These are phyloP conservation scores for Lathronympha strigana DNA, from an alignment of 2,888 invertebrate species.

Conservation along the genomic window DNA sequence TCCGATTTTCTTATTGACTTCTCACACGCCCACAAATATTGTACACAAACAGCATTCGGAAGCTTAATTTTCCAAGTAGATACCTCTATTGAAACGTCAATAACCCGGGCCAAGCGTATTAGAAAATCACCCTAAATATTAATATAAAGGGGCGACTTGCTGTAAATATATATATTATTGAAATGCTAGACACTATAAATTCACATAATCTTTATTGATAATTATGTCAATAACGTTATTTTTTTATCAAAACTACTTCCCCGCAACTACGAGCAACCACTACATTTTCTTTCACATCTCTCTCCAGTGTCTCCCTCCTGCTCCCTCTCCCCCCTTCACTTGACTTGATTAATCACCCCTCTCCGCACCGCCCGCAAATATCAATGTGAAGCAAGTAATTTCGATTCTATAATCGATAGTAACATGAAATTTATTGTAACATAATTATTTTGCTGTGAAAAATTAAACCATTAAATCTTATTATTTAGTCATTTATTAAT, in stretches of 20 bases:
- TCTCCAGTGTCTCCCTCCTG: constrained; percentile 13
- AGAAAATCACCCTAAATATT: constrained; percentile 34
- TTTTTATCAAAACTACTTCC: constrained; percentile 37
- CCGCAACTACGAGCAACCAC: constrained; percentile 39
- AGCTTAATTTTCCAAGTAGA: constrained; percentile 61
- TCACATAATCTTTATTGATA: constrained; percentile 27
- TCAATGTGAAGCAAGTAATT: constrained; percentile 10
- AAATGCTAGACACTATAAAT: constrained; percentile 9
- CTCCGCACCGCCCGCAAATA: constrained; percentile 23
- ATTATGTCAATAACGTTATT: constrained; percentile 28
- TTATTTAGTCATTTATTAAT: not conserved
- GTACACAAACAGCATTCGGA: constrained; percentile 71
- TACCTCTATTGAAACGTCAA: constrained; percentile 72
- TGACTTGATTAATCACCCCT: constrained; percentile 36
- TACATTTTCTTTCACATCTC: constrained; percentile 36
- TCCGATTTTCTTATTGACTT: constrained; percentile 51
- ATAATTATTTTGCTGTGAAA: not conserved
- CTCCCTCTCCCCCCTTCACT: constrained; percentile 29
- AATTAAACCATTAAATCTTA: not conserved
- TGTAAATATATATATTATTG: constrained; percentile 26
- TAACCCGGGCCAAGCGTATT: constrained; percentile 63
- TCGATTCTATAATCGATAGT: constrained; percentile 30
- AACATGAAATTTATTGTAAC: not conserved
- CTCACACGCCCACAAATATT: constrained; percentile 67
- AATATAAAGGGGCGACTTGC: constrained; percentile 7